phyloP scores from a whole-genome alignment of 2,113 vertebrate genomes.

The Panthera tigris region DNA sequence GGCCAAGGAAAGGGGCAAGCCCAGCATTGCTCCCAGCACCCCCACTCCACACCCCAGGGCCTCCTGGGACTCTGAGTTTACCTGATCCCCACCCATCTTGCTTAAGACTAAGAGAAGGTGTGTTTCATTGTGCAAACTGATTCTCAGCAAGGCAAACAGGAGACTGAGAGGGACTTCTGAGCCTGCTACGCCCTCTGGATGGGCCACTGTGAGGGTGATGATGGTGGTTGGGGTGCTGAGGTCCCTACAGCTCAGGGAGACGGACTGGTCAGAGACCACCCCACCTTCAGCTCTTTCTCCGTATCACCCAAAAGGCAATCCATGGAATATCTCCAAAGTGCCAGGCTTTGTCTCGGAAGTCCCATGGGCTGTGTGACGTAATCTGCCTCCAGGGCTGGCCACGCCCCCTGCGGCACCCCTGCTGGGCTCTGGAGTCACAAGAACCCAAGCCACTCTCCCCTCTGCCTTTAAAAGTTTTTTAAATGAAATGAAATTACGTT shows the following conservation, averaged over 20 bases:
- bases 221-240: not conserved
- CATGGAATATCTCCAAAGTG: not conserved
- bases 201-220: not conserved
- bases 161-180: not conserved
- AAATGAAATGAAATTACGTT: too few species aligned
- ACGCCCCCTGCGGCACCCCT: too few species aligned
- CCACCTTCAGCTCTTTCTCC: not conserved
- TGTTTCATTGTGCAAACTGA: not conserved
- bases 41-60: not conserved
- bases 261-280: not conserved
- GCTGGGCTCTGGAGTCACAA: not conserved
- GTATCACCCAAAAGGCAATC: not conserved
- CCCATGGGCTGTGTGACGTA: fast-evolving
- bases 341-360: not conserved
- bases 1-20: not conserved
- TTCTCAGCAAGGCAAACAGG: not conserved
- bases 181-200: not conserved
- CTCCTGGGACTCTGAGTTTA: not conserved
- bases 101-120: not conserved
- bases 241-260: not conserved
- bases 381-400: not conserved
- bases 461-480: not conserved
- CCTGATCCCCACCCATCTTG: not conserved
- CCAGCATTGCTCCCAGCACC: not conserved
- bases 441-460: not conserved